A percentile compares a stretch with the other conserved stretches of the same genome.
Conservation (phyloP, 2,113 vertebrate species). For the Cichladusa arquata region DNA sequence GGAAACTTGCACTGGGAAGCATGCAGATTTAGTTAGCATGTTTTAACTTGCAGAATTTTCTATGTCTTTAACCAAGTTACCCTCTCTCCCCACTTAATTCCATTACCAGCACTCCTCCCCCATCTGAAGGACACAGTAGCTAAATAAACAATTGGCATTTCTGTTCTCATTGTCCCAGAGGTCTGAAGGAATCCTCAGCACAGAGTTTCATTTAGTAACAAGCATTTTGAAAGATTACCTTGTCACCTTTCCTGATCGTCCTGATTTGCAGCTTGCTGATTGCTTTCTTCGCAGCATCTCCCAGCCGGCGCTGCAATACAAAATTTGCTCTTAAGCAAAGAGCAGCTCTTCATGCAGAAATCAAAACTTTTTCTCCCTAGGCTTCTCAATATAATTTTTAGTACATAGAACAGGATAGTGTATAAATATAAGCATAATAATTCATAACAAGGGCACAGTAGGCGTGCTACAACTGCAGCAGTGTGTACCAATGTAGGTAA, state of each 20-base stretch:
- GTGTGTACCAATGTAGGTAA: neutral
- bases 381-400: neutral
- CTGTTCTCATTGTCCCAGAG: neutral
- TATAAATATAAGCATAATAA: neutral
- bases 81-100: neutral
- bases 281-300: conserved; percentile 97
- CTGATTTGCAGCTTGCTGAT: conserved; percentile 95
- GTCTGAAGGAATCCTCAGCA: neutral
- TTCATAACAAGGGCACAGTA: neutral
- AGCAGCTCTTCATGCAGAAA: neutral
- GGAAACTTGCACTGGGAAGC: neutral
- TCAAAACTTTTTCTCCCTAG: neutral
- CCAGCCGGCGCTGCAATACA: conserved; percentile 89
- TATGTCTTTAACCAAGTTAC: neutral
- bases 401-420: neutral
- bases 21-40: neutral
- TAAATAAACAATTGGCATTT: neutral
- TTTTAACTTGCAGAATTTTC: neutral
- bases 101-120: neutral
- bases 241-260: conserved; percentile 95
- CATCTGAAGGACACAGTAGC: neutral
- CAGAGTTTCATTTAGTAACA: neutral
- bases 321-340: conserved; percentile 50
- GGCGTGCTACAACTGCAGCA: neutral
- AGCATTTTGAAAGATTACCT: conserved; percentile 78